These are phyloP conservation scores for Nannobrachium achirus DNA, from an alignment of 2,113 vertebrate species.

Conservation along the genomic window DNA sequence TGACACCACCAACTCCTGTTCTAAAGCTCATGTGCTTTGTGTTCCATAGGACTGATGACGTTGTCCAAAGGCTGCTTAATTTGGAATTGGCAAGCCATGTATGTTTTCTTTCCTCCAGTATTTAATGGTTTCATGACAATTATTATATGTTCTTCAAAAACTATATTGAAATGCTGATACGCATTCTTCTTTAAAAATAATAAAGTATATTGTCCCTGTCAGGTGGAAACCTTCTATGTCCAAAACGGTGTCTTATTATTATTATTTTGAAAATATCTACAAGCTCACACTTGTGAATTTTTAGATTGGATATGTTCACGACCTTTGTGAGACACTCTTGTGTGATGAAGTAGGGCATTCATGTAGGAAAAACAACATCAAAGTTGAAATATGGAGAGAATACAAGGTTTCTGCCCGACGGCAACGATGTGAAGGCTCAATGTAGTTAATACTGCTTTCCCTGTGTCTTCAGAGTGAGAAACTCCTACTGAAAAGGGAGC, in stretches of 20 bases:
- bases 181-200: background rate
- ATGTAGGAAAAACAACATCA: too few relatives aligned
- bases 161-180: background rate
- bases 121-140: too few relatives aligned
- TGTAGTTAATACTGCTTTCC: background rate
- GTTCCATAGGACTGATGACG: conserved; percentile 84
- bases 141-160: background rate
- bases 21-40: conserved; percentile 33
- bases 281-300: too few relatives aligned
- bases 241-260: background rate
- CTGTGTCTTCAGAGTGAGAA: conserved; percentile 84
- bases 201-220: too few relatives aligned
- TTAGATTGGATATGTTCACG: too few relatives aligned
- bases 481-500: conserved; percentile 85
- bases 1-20: background rate
- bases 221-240: background rate
- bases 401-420: too few relatives aligned
- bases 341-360: too few relatives aligned
- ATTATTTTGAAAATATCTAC: too few relatives aligned
- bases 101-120: conserved; percentile 49
- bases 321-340: too few relatives aligned
- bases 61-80: conserved; percentile 88
- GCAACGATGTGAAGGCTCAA: too few relatives aligned
- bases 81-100: conserved; percentile 92
- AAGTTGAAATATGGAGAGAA: too few relatives aligned